phyloP scores from a whole-genome alignment of 37 sponge, comb jelly and placozoan species.

The Axinella damicornis region DNA sequence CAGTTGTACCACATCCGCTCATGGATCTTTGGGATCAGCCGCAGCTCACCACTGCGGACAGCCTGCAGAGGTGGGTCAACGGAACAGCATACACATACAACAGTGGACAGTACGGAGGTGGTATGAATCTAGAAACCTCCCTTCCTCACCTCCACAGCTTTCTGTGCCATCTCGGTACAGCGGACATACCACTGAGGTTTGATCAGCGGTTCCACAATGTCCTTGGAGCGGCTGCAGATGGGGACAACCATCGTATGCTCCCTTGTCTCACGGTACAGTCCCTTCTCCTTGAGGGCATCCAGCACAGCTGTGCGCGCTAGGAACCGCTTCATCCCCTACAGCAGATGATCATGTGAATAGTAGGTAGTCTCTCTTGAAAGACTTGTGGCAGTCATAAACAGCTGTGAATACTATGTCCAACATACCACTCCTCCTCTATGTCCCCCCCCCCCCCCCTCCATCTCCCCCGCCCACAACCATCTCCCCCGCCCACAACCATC shows the following conservation, averaged over 20 bases:
- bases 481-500: neutral
- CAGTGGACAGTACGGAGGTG: neutral
- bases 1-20: conserved; percentile 93
- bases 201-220: conserved; percentile 97
- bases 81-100: neutral
- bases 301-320: conserved; percentile 89
- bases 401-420: too few species aligned
- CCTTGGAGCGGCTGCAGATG: conserved; percentile 94
- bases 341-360: too few species aligned
- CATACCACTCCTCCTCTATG: too few species aligned
- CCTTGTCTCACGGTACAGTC: conserved; percentile 84
- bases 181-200: conserved; percentile 98
- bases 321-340: conserved; percentile 94
- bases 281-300: conserved; percentile 93
- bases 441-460: neutral
- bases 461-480: neutral
- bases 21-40: conserved; percentile 86
- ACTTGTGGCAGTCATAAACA: too few species aligned
- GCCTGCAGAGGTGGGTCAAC: conserved; percentile 62
- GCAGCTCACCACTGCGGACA: conserved; percentile 84
- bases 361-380: too few species aligned
- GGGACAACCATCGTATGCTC: conserved; percentile 96
- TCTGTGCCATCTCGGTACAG: conserved; percentile 88
- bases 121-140: neutral
- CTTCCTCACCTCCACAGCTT: conserved; percentile 79